phyloP scores from a whole-genome alignment of 2,113 vertebrate genomes.

The Labrus mixtus region DNA sequence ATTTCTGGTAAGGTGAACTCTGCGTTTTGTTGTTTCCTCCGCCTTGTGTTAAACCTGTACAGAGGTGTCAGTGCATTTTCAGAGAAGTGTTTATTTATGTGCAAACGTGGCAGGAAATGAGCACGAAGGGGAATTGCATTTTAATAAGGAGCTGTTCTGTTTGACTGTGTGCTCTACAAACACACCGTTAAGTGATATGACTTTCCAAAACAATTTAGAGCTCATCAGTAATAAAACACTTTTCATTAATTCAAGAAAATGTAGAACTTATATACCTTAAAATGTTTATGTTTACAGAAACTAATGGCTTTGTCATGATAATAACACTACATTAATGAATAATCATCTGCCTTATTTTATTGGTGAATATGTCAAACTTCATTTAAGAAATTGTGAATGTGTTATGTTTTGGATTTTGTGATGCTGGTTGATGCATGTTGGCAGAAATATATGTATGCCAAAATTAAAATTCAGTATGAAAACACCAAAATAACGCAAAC shows the following conservation, averaged over 20 bases:
- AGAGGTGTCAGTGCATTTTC: constrained; percentile 67
- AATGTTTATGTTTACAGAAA: too few species aligned
- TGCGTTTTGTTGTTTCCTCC: constrained; percentile 60
- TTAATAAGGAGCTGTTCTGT: constrained; percentile 13
- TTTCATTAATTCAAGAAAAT: too few species aligned
- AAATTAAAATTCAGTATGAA: too few species aligned
- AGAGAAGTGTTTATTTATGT: constrained; percentile 54
- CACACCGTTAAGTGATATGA: background rate
- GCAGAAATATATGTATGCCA: too few species aligned
- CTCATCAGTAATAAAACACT: background rate
- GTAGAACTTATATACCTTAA: too few species aligned
- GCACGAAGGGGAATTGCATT: constrained; percentile 7
- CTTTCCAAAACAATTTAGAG: background rate
- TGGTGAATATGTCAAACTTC: too few species aligned
- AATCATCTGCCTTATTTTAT: too few species aligned
- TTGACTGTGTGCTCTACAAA: background rate
- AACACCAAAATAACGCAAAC: background rate
- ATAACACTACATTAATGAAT: background rate
- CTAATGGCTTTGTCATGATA: background rate
- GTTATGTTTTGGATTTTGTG: too few species aligned
- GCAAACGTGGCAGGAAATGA: background rate
- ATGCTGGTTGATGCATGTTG: too few species aligned
- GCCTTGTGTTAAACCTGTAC: constrained; percentile 21
- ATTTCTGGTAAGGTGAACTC: constrained; percentile 75
- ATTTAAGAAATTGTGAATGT: too few species aligned